These are phyloP conservation scores for Nerophis ophidion DNA, from an alignment of 2,113 vertebrate genomes.

Conservation along the genomic window DNA sequence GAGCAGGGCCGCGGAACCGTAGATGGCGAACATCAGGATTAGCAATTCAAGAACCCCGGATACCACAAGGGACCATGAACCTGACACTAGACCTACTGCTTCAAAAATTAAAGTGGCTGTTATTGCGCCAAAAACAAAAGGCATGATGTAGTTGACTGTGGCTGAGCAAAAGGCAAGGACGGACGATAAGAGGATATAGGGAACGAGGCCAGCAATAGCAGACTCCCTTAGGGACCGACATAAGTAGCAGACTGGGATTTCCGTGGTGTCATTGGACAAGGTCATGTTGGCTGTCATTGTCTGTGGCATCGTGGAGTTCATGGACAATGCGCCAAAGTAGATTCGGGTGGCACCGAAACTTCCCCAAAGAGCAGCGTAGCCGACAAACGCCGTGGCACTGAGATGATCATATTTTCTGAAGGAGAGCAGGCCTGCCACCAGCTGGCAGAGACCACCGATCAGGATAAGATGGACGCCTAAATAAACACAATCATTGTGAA, in stretches of 20 bases:
- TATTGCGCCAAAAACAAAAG: slow-evolving; percentile 82
- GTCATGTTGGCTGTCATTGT: not conserved
- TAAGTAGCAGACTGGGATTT: not conserved
- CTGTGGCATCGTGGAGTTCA: not conserved
- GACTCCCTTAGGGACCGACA: slow-evolving; percentile 58
- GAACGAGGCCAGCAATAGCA: slow-evolving; percentile 75
- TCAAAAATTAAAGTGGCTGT: slow-evolving; percentile 78
- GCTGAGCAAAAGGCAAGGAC: slow-evolving; percentile 83
- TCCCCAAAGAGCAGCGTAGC: slow-evolving; percentile 82
- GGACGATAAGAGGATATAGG: slow-evolving; percentile 78
- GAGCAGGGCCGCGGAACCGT: slow-evolving; percentile 76
- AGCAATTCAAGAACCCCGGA: slow-evolving; percentile 75
- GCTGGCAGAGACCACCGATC: slow-evolving; percentile 80
- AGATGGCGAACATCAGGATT: slow-evolving; percentile 77
- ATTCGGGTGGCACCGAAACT: slow-evolving; percentile 81
- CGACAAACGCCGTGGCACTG: slow-evolving; percentile 78
- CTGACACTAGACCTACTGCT: slow-evolving; percentile 68
- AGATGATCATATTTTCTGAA: slow-evolving; percentile 86
- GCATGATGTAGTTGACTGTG: slow-evolving; percentile 87
- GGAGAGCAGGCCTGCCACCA: slow-evolving; percentile 80
- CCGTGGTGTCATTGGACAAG: slow-evolving; percentile 19
- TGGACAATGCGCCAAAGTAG: slow-evolving; percentile 51
- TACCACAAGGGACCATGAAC: slow-evolving; percentile 74
- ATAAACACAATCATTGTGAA: slow-evolving; percentile 3
- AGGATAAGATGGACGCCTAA: slow-evolving; percentile 83